Percentiles rank a stretch among this genome's conserved stretches.
Evolutionary conservation across 2,888 invertebrate genomes (phyloP).

Genomic region (Elysia crispata): DNA sequence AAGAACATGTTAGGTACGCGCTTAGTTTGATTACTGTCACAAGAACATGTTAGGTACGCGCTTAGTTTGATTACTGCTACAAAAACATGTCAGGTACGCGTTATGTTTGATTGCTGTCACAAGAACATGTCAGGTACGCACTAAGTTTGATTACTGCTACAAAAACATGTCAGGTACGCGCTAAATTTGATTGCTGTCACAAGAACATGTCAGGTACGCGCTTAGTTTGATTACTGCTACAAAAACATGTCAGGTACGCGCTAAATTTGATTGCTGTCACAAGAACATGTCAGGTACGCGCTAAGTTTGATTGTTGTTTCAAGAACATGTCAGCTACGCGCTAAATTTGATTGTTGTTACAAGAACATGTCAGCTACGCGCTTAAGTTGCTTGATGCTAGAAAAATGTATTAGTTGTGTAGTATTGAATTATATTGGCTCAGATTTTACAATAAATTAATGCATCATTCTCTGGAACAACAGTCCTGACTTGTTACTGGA

Average conservation of each 20-base stretch:
- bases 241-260: conserved; percentile 53
- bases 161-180: too few relatives aligned
- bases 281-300: too few relatives aligned
- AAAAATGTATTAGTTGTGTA: neutral
- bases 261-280: neutral
- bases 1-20: conserved; percentile 64
- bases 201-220: too few relatives aligned
- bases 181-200: conserved; percentile 51
- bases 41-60: conserved; percentile 56
- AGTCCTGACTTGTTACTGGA: too few relatives aligned
- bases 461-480: too few relatives aligned
- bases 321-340: too few relatives aligned
- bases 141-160: conserved; percentile 52
- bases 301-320: too few relatives aligned
- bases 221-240: conserved; percentile 46
- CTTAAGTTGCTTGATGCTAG: too few relatives aligned
- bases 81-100: conserved; percentile 56
- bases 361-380: too few relatives aligned
- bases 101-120: neutral
- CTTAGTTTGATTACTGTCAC: neutral
- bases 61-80: neutral
- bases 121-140: conserved; percentile 56
- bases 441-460: too few relatives aligned
- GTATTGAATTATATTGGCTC: neutral
- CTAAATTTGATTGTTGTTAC: too few relatives aligned